Percentiles rank a stretch among this genome's conserved stretches.
phyloP scores from a whole-genome alignment of 2,797 vertebrate genomes.

The Babyrousa celebensis region DNA sequence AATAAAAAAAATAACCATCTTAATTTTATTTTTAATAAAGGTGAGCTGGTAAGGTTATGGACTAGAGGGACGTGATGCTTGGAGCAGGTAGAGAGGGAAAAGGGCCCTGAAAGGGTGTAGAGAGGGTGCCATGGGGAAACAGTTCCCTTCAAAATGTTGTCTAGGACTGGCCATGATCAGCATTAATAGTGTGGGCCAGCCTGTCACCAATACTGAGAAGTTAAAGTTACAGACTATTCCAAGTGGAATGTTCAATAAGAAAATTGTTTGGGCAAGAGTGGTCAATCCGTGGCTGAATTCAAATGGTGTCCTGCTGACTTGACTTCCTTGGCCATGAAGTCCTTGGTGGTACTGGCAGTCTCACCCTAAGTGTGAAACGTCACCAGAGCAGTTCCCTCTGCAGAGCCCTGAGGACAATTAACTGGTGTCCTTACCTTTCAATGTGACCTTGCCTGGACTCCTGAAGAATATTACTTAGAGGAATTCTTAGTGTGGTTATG shows the following conservation, averaged over 20 bases:
- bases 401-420: background rate
- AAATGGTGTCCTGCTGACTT: background rate
- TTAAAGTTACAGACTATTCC: background rate
- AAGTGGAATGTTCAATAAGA: background rate
- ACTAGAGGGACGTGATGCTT: background rate
- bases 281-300: background rate
- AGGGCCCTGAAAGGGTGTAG: background rate
- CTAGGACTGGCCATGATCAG: background rate
- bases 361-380: background rate
- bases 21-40: constrained; percentile 39
- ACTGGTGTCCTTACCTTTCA: background rate
- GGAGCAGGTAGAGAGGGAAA: background rate
- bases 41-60: background rate
- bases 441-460: background rate
- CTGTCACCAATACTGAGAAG: background rate
- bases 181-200: background rate
- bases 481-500: background rate
- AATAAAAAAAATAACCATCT: constrained; percentile 7
- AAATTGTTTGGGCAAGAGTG: background rate
- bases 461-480: background rate
- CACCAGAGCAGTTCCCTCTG: background rate
- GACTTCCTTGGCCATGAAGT: background rate
- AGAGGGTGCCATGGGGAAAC: background rate
- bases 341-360: background rate
- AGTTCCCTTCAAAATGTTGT: background rate